A percentile compares a stretch with the other conserved stretches of the same genome.
phyloP scores from a whole-genome alignment of 92 coral and sea anemone genomes.

The Palythoa grandiflora region DNA sequence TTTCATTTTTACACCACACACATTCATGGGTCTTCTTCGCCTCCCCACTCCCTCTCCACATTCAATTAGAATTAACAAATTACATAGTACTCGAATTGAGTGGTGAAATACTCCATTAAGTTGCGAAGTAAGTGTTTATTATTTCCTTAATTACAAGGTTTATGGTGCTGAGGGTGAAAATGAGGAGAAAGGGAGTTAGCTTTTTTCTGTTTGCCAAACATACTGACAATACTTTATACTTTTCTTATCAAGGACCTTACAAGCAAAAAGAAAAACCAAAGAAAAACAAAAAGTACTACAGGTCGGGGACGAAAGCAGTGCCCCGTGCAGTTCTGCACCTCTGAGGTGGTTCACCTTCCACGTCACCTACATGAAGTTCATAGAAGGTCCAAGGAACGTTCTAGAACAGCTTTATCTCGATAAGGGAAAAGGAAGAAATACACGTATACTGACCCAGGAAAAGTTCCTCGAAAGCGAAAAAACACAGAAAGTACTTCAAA shows the following conservation, averaged over 20 bases:
- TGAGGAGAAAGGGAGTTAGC: slow-evolving; percentile 21
- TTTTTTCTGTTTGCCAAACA: not conserved
- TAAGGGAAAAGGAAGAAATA: slow-evolving; percentile 45
- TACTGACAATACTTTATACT: not conserved
- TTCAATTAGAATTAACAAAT: not conserved
- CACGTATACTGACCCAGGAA: slow-evolving; percentile 15
- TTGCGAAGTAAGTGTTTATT: not conserved
- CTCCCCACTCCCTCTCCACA: not conserved
- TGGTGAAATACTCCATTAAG: not conserved
- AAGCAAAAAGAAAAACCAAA: not conserved
- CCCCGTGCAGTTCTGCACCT: slow-evolving; percentile 27
- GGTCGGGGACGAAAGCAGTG: slow-evolving; percentile 32
- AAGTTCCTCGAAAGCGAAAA: slow-evolving; percentile 19
- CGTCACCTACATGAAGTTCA: slow-evolving; percentile 57
- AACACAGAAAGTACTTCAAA: slow-evolving; percentile 19
- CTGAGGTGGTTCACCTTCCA: slow-evolving; percentile 49
- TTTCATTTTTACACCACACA: not conserved
- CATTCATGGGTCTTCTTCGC: not conserved
- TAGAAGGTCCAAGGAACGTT: slow-evolving; percentile 54
- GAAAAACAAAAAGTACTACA: slow-evolving; percentile 20
- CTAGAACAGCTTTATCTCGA: slow-evolving; percentile 18
- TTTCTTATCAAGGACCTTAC: not conserved
- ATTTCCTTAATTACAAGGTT: not conserved
- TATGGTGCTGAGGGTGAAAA: slow-evolving; percentile 12
- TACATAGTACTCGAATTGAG: not conserved